Evolutionary conservation across 2,888 invertebrate genomes (phyloP).

Genomic region (Nasonia oneida): DNA sequence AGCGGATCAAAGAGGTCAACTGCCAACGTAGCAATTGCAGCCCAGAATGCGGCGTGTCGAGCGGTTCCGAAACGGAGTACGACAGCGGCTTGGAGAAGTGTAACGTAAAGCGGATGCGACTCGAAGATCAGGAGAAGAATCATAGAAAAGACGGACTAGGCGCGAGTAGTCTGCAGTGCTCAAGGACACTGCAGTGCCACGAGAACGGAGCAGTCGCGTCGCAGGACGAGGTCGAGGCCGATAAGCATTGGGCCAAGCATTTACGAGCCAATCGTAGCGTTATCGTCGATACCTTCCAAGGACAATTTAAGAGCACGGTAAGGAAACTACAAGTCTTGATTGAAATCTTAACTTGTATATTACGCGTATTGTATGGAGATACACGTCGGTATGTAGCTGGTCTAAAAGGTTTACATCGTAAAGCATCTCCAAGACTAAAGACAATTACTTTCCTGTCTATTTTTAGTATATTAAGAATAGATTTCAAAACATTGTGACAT

Average conservation of each 20-base stretch:
- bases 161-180: conserved; percentile 68
- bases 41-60: conserved; percentile 70
- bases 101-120: conserved; percentile 78
- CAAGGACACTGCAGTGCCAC: conserved; percentile 68
- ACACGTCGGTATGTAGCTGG: conserved; percentile 62
- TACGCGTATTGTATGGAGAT: conserved; percentile 44
- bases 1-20: conserved; percentile 81
- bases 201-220: conserved; percentile 74
- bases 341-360: neutral
- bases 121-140: conserved; percentile 78
- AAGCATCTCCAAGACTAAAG: conserved; percentile 60
- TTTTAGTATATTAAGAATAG: conserved; percentile 59
- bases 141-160: conserved; percentile 71
- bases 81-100: conserved; percentile 75
- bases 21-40: conserved; percentile 73
- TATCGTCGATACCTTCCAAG: conserved; percentile 84
- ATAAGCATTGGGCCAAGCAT: conserved; percentile 82
- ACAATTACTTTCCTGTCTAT: conserved; percentile 61
- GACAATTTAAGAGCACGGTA: conserved; percentile 84
- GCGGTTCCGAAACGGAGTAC: conserved; percentile 74
- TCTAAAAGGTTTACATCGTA: conserved; percentile 56
- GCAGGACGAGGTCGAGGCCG: conserved; percentile 79
- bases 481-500: conserved; percentile 61
- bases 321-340: conserved; percentile 64
- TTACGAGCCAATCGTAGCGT: conserved; percentile 81